Conservation (phyloP, 2,113 vertebrate genomes). For the Zeus faber region DNA sequence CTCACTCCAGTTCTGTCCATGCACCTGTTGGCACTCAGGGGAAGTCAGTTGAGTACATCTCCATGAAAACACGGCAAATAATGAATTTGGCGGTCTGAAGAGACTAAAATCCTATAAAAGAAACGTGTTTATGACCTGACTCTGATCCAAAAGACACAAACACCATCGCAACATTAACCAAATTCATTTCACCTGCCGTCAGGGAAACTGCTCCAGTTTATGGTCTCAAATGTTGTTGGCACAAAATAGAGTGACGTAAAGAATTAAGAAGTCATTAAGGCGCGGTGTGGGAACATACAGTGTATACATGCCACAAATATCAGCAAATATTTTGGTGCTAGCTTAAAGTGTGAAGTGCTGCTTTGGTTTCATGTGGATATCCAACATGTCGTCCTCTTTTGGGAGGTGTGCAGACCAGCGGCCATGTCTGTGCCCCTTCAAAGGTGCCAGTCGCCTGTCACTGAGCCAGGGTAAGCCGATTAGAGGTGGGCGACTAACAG, state of each 20-base stretch:
- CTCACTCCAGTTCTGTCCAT: not conserved
- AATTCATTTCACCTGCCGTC: slow-evolving; percentile 2
- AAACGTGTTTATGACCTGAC: slow-evolving; percentile 32
- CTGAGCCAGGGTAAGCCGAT: slow-evolving; percentile 78
- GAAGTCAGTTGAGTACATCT: slow-evolving; percentile 19
- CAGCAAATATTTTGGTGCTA: slow-evolving; percentile 9
- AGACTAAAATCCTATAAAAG: slow-evolving; percentile 16
- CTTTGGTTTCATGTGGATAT: slow-evolving; percentile 56
- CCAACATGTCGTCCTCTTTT: slow-evolving; percentile 57
- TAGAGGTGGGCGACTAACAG: slow-evolving; percentile 75
- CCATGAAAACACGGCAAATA: slow-evolving; percentile 12
- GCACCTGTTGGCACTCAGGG: slow-evolving; percentile 36
- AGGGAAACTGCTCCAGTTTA: slow-evolving; percentile 25
- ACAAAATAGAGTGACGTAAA: not conserved
- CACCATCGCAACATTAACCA: slow-evolving; percentile 3
- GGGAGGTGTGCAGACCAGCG: slow-evolving; percentile 40
- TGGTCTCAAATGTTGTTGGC: slow-evolving; percentile 1
- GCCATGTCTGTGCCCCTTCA: slow-evolving; percentile 55
- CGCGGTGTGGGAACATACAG: not conserved
- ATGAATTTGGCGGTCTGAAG: slow-evolving; percentile 13
- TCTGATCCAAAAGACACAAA: slow-evolving; percentile 22
- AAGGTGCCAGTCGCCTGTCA: slow-evolving; percentile 69
- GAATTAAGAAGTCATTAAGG: not conserved
- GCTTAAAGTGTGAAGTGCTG: slow-evolving; percentile 42
- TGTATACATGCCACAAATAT: not conserved